These are phyloP conservation scores for Galerucella nymphaeae DNA, from an alignment of 2,888 invertebrate genomes.

Conservation along the genomic window DNA sequence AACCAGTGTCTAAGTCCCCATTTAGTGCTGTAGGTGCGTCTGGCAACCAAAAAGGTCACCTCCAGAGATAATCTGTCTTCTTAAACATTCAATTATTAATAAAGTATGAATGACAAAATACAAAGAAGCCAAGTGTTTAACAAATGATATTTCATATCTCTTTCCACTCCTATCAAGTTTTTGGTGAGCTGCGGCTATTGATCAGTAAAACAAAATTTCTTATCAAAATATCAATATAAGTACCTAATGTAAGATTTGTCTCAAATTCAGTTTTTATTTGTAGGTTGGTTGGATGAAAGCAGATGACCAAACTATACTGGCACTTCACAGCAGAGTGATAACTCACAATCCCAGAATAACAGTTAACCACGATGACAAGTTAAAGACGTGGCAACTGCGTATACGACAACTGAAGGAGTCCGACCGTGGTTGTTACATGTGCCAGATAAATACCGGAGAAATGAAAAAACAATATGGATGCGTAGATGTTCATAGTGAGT, in stretches of 20 bases:
- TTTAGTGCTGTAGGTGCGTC: no score
- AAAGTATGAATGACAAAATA: no score
- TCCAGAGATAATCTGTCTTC: no score
- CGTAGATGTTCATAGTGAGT: slow-evolving; percentile 80
- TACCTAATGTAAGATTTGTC: not conserved
- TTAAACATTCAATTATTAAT: no score
- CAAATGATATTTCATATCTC: no score
- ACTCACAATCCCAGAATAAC: slow-evolving; percentile 79
- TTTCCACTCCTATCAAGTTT: no score
- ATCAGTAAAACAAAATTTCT: no score
- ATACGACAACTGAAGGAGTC: slow-evolving; percentile 78
- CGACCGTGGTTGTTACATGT: slow-evolving; percentile 84
- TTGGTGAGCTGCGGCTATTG: no score
- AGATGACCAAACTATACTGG: slow-evolving; percentile 80
- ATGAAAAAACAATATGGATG: slow-evolving; percentile 84
- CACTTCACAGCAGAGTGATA: slow-evolving; percentile 78
- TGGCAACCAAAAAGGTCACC: no score
- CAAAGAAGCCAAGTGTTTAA: no score
- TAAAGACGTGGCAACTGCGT: slow-evolving; percentile 79
- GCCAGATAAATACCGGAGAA: slow-evolving; percentile 80
- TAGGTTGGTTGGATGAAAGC: slow-evolving; percentile 83
- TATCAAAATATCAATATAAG: no score
- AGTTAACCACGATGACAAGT: slow-evolving; percentile 78
- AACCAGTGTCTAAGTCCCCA: no score
- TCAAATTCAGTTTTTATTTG: slow-evolving; percentile 45